Evolutionary conservation across 2,113 vertebrate genomes (phyloP).

Genomic region (Notarius quadriscutis): DNA sequence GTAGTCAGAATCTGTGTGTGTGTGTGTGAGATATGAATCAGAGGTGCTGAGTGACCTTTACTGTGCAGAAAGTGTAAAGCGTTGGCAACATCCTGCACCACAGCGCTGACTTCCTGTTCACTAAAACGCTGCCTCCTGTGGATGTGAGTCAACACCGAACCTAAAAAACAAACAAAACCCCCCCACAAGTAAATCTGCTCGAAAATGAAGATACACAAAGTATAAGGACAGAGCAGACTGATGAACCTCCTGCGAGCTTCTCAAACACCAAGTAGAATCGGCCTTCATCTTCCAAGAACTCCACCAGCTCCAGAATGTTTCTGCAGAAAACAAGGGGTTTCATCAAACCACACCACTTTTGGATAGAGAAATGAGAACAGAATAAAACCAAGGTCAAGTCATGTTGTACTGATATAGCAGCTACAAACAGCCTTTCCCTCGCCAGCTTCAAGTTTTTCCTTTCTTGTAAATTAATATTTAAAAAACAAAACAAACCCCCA

Average conservation of each 20-base stretch:
- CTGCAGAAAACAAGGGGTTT: conserved; percentile 62
- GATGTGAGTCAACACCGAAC: conserved; percentile 93
- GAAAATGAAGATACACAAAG: background rate
- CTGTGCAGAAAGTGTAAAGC: conserved; percentile 95
- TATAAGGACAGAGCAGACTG: background rate
- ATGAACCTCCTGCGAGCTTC: conserved; percentile 91
- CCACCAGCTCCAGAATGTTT: conserved; percentile 93
- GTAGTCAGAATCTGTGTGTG: background rate
- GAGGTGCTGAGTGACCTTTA: conserved; percentile 77
- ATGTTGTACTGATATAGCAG: no score
- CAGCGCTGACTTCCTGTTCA: conserved; percentile 90
- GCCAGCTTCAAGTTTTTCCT: background rate
- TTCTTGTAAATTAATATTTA: background rate
- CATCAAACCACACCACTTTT: background rate
- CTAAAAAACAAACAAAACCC: conserved; percentile 61
- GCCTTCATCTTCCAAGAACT: conserved; percentile 97
- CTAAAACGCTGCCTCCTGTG: conserved; percentile 89
- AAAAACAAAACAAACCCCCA: background rate
- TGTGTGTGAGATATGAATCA: background rate
- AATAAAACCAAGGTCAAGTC: no score
- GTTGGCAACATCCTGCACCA: conserved; percentile 92
- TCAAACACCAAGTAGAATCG: conserved; percentile 97
- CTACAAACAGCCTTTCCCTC: background rate
- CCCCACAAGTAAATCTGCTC: background rate
- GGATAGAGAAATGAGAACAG: no score